A percentile compares a stretch with the other conserved stretches of the same genome.
phyloP scores from a whole-genome alignment of 2,797 vertebrate genomes.

The Sebastes steindachneri region DNA sequence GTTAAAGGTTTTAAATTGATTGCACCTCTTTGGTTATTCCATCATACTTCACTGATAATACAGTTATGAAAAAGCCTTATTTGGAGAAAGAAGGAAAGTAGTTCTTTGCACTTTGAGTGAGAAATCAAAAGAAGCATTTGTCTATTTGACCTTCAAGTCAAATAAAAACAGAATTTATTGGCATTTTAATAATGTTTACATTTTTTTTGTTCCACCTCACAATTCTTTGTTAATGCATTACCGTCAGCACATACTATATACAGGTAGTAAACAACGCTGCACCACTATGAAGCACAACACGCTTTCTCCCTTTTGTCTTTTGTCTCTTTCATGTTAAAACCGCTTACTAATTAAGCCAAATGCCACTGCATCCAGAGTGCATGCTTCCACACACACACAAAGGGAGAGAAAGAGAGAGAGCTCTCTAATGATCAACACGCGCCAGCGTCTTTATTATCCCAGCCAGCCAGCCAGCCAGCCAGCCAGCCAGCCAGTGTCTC shows the following conservation, averaged over 20 bases:
- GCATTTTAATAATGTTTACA: background rate
- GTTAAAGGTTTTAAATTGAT: background rate
- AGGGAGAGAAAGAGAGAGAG: slow-evolving; percentile 26
- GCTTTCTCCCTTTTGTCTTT: slow-evolving; percentile 58
- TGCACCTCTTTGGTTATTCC: background rate
- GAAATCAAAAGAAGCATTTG: background rate
- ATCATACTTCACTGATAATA: background rate
- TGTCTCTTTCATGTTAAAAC: slow-evolving; percentile 71
- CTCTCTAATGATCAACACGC: slow-evolving; percentile 77
- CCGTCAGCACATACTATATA: slow-evolving; percentile 2
- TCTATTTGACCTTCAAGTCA: background rate
- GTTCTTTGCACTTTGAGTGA: background rate
- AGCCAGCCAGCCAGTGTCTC: slow-evolving; percentile 61
- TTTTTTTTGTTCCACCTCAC: background rate
- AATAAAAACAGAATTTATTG: background rate
- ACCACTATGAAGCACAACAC: slow-evolving; percentile 23
- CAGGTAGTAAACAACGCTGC: slow-evolving; percentile 34
- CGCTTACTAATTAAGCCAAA: slow-evolving; percentile 74
- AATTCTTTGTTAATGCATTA: background rate
- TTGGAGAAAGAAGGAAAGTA: too few species aligned
- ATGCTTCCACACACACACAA: slow-evolving; percentile 47
- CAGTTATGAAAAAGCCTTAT: background rate
- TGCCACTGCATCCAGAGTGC: slow-evolving; percentile 70
- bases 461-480: slow-evolving; percentile 51
- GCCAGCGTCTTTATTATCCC: slow-evolving; percentile 78